A percentile compares a stretch with the other conserved stretches of the same genome.
Conservation (phyloP, 2,888 invertebrate genomes). For the Byasa hedistus region DNA sequence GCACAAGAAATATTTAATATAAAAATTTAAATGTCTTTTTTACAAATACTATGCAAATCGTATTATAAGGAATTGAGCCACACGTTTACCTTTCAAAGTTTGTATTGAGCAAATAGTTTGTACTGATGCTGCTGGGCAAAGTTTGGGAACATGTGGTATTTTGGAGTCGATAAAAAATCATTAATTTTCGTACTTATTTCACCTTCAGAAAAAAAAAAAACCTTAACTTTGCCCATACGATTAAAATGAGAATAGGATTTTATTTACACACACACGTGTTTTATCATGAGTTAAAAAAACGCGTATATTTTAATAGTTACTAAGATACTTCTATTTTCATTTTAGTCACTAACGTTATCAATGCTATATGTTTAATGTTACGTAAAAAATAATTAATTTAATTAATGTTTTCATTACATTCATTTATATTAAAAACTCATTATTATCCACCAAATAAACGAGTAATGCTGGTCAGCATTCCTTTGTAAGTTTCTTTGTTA, state of each 20-base stretch:
- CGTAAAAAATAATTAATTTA: constrained; percentile 6
- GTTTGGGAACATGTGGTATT: neutral
- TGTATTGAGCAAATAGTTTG: constrained; percentile 4
- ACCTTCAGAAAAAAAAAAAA: constrained; percentile 30
- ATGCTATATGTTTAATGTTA: constrained; percentile 27
- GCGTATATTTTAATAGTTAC: constrained; percentile 32
- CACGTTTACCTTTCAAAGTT: constrained; percentile 14
- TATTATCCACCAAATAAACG: constrained; percentile 15
- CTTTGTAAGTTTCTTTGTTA: neutral
- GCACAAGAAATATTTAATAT: neutral
- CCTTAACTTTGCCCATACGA: constrained; percentile 39
- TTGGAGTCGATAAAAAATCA: constrained; percentile 1
- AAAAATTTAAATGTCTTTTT: neutral
- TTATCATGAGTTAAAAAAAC: constrained; percentile 12
- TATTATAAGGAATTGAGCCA: constrained; percentile 17
- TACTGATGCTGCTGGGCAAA: constrained; percentile 14
- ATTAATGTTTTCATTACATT: neutral
- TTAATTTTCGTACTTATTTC: neutral
- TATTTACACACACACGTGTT: constrained; percentile 34
- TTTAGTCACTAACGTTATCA: constrained; percentile 57
- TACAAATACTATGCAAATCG: constrained; percentile 4
- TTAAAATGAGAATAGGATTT: constrained; percentile 76
- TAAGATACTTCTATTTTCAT: constrained; percentile 72
- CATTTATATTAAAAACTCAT: neutral
- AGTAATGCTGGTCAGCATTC: neutral